phyloP scores from a whole-genome alignment of 2,113 vertebrate species.

The Percina caprodes region DNA sequence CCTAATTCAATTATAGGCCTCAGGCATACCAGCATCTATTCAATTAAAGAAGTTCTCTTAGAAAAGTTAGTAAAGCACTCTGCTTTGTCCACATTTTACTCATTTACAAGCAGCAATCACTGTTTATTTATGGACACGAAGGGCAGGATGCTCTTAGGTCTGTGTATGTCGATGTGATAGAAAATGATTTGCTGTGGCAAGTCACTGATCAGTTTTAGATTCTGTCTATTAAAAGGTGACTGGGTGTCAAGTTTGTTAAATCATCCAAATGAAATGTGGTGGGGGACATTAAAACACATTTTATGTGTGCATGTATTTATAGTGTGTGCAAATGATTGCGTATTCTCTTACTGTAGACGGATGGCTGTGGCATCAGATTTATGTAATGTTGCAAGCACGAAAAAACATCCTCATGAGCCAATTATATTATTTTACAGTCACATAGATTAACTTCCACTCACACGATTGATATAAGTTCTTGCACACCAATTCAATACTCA shows the following conservation, averaged over 20 bases:
- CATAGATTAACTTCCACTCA: too few species aligned
- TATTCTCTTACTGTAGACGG: not conserved
- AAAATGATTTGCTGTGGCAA: not conserved
- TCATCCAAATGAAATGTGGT: not conserved
- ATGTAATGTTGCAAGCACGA: too few species aligned
- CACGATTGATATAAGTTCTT: too few species aligned
- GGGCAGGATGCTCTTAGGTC: slow-evolving; percentile 4
- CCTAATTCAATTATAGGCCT: slow-evolving; percentile 26
- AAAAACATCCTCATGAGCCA: too few species aligned
- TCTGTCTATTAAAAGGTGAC: not conserved
- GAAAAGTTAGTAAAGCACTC: slow-evolving; percentile 27
- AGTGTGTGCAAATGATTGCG: not conserved
- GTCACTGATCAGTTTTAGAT: not conserved
- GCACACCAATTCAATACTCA: too few species aligned
- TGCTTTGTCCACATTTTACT: slow-evolving; percentile 5
- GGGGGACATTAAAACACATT: not conserved
- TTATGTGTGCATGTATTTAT: not conserved
- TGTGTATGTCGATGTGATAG: not conserved
- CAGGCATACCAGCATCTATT: slow-evolving; percentile 32
- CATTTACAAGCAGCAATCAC: not conserved
- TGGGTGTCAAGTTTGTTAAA: not conserved
- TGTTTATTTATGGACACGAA: not conserved
- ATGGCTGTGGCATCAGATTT: not conserved
- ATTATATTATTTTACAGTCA: too few species aligned
- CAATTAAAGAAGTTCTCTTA: slow-evolving; percentile 22